A percentile compares a stretch with the other conserved stretches of the same genome.
Evolutionary conservation across 92 coral and sea anemone species (phyloP).

Genomic region (Porites divaricata): DNA sequence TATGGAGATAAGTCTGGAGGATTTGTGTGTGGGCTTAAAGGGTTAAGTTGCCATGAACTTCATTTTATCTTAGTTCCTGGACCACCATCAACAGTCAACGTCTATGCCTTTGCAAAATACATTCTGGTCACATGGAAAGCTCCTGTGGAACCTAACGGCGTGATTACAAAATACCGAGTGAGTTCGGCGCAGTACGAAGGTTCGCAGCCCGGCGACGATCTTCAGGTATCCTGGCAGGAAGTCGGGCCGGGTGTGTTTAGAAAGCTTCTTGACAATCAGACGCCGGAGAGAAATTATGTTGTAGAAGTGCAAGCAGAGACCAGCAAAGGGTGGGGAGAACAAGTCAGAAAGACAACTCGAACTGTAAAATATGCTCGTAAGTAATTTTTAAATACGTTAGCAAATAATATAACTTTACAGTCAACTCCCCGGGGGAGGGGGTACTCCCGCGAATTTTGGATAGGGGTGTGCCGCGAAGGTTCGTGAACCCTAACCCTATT

Average conservation of each 20-base stretch:
- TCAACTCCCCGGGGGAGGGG: no score
- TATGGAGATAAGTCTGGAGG: no score
- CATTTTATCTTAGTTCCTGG: slow-evolving; percentile 67
- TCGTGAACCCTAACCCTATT: no score
- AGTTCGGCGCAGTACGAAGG: slow-evolving; percentile 25
- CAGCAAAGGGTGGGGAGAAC: slow-evolving; percentile 59
- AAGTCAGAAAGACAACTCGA: not conserved
- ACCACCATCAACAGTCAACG: slow-evolving; percentile 47
- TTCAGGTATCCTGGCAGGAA: not conserved
- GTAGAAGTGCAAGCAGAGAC: slow-evolving; percentile 78
- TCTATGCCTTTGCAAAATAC: slow-evolving; percentile 70
- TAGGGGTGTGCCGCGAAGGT: no score
- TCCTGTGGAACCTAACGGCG: slow-evolving; percentile 77
- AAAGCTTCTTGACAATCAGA: slow-evolving; percentile 52
- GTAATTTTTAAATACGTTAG: not conserved
- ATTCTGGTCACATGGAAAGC: slow-evolving; percentile 80
- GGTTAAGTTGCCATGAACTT: no score
- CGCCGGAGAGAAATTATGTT: slow-evolving; percentile 61
- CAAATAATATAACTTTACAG: no score
- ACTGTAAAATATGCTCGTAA: slow-evolving; percentile 33
- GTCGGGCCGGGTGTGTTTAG: not conserved
- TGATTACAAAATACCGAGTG: slow-evolving; percentile 65
- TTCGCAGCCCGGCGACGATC: not conserved
- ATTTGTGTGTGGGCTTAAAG: no score
- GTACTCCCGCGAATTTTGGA: no score